These are phyloP conservation scores for Temnothorax rugatulus DNA, from an alignment of 2,888 invertebrate genomes.

Conservation along the genomic window DNA sequence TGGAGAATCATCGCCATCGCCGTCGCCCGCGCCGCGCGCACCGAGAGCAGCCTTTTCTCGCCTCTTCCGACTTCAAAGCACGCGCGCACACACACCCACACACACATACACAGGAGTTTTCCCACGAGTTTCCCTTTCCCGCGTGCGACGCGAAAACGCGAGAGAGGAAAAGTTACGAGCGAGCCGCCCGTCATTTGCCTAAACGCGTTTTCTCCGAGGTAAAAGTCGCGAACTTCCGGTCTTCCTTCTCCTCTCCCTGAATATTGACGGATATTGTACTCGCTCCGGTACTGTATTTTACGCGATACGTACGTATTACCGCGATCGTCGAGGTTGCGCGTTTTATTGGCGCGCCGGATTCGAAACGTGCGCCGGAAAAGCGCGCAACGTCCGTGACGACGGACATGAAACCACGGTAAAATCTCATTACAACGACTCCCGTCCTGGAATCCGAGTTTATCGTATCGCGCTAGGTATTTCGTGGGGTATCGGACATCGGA, in stretches of 20 bases:
- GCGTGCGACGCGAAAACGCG: background rate
- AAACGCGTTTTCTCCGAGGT: slow-evolving; percentile 4
- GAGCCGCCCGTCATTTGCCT: background rate
- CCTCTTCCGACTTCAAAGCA: slow-evolving; percentile 20
- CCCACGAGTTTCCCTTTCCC: slow-evolving; percentile 41
- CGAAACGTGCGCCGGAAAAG: background rate
- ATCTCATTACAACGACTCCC: slow-evolving; percentile 26
- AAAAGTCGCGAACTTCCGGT: background rate
- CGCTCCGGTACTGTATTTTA: background rate
- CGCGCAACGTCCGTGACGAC: background rate
- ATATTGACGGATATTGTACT: too few species aligned
- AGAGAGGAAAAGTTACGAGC: slow-evolving; percentile 31
- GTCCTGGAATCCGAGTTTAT: too few species aligned
- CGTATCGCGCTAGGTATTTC: background rate
- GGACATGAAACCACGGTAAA: slow-evolving; percentile 2
- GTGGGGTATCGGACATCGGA: too few species aligned
- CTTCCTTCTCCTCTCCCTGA: too few species aligned
- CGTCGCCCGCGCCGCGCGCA: background rate
- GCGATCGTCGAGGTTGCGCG: background rate
- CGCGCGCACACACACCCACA: background rate
- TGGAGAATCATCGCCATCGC: background rate
- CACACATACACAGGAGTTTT: background rate
- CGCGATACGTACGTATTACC: too few species aligned
- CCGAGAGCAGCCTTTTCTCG: background rate
- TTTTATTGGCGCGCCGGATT: slow-evolving; percentile 26